A percentile compares a stretch with the other conserved stretches of the same genome.
Conservation (phyloP, 2,113 vertebrate genomes). For the Desmodus rotundus region DNA sequence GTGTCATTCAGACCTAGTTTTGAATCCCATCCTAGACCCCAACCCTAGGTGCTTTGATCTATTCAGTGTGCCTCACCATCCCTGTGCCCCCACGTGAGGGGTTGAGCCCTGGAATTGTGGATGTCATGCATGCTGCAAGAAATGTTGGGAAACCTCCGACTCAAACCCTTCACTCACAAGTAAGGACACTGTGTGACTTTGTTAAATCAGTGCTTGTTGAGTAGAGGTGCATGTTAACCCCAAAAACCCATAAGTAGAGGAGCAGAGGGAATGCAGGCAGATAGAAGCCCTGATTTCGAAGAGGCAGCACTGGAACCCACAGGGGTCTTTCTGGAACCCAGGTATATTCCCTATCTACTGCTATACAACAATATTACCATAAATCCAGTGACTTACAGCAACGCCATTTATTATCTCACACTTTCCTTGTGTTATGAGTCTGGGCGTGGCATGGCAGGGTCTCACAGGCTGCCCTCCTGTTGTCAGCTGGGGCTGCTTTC, state of each 20-base stretch:
- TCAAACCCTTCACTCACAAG: not conserved
- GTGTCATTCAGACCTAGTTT: not conserved
- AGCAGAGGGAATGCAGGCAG: not conserved
- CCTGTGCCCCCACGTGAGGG: not conserved
- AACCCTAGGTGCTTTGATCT: not conserved
- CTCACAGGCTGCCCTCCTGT: not conserved
- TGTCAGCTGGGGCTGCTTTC: not conserved
- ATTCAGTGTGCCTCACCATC: fast-evolving
- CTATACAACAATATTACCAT: not conserved
- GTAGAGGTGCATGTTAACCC: not conserved
- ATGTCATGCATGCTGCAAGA: not conserved
- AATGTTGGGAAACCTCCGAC: not conserved
- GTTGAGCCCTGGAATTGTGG: not conserved
- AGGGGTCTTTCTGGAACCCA: not conserved
- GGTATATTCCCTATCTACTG: not conserved
- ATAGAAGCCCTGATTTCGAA: not conserved
- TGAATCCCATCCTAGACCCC: not conserved
- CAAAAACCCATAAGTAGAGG: not conserved
- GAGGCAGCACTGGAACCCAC: not conserved
- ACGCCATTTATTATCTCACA: not conserved
- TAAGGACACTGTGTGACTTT: not conserved
- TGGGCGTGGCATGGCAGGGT: not conserved
- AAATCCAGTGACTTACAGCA: not conserved
- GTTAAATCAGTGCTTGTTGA: not conserved
- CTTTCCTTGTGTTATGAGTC: not conserved